Conservation (phyloP, 2,113 vertebrate genomes). For the Tyrannus savana region DNA sequence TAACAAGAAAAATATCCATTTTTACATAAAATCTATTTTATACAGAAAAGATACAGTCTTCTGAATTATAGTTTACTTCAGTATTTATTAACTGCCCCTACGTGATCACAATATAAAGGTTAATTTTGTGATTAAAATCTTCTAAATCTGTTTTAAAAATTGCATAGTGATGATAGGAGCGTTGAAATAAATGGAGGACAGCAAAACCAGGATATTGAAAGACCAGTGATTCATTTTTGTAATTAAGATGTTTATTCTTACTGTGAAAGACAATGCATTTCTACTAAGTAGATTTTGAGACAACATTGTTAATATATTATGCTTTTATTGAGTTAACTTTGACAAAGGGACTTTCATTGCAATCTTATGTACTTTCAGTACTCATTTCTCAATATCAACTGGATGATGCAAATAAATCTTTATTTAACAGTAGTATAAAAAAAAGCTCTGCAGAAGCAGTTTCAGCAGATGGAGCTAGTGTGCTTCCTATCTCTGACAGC, state of each 20-base stretch:
- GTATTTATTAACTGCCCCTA: background rate
- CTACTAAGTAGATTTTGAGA: background rate
- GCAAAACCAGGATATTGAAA: background rate
- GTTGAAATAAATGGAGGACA: background rate
- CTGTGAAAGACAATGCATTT: background rate
- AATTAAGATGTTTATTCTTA: background rate
- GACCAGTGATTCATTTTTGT: background rate
- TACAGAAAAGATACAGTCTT: background rate
- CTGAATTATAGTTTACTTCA: background rate
- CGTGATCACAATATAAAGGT: background rate
- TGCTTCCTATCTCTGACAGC: constrained; percentile 36
- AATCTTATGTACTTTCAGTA: background rate
- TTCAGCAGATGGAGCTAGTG: constrained; percentile 75
- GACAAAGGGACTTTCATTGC: background rate
- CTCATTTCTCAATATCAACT: background rate
- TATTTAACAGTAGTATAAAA: background rate
- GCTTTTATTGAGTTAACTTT: background rate
- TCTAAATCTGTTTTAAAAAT: background rate
- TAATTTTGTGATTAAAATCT: background rate
- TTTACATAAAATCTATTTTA: background rate
- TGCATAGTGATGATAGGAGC: background rate
- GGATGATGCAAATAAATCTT: background rate
- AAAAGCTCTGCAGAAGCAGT: background rate
- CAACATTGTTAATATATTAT: background rate
- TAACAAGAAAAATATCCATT: background rate